Evolutionary conservation across 1,140 invertebrate species (phyloP).

Genomic region (Panulirus ornatus): DNA sequence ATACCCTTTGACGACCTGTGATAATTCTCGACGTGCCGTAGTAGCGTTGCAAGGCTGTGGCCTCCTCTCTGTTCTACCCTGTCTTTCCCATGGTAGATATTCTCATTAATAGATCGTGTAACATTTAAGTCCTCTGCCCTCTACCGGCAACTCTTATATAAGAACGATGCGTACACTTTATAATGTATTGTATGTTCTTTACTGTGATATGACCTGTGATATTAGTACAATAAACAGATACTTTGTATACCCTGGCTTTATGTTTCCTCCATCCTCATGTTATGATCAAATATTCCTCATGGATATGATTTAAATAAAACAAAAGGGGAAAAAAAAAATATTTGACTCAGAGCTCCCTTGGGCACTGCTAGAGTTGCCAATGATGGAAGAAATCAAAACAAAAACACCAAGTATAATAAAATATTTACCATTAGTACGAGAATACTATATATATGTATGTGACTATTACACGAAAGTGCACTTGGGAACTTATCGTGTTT

Average conservation of each 20-base stretch:
- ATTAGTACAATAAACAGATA: conserved; percentile 46
- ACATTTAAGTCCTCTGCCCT: conserved; percentile 18
- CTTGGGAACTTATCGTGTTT: too few species aligned
- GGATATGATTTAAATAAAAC: too few species aligned
- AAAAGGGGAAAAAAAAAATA: too few species aligned
- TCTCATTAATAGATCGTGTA: conserved; percentile 45
- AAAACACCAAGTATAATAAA: too few species aligned
- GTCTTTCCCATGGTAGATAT: conserved; percentile 40
- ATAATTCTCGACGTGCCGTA: conserved; percentile 69
- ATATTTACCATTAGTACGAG: too few species aligned
- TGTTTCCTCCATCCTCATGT: too few species aligned
- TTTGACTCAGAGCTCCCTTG: too few species aligned
- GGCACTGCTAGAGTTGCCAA: too few species aligned
- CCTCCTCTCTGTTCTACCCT: conserved; percentile 28
- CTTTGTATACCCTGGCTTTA: neutral
- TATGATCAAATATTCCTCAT: too few species aligned
- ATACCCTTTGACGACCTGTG: conserved; percentile 29
- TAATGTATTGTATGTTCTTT: neutral
- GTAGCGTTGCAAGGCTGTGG: conserved; percentile 25
- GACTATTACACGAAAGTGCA: too few species aligned
- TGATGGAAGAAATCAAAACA: too few species aligned
- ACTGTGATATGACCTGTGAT: conserved; percentile 43
- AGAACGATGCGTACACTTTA: too few species aligned
- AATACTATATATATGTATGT: neutral
- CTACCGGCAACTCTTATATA: neutral